Percentiles rank a stretch among this genome's conserved stretches.
These are phyloP conservation scores for Macrobrachium rosenbergii DNA, from an alignment of 1,140 invertebrate genomes.

Conservation along the genomic window DNA sequence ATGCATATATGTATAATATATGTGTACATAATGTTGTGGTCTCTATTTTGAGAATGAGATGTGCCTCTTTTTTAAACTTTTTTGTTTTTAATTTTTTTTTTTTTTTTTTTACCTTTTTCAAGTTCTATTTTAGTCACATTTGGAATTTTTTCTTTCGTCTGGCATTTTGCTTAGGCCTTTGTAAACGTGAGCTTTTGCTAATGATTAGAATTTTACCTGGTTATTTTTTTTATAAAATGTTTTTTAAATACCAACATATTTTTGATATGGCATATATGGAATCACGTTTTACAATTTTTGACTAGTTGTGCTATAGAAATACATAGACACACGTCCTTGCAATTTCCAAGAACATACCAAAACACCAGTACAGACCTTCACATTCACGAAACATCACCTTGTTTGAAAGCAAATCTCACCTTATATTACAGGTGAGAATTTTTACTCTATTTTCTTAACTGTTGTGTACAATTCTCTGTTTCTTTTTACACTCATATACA, in stretches of 20 bases:
- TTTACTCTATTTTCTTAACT: slow-evolving; percentile 37
- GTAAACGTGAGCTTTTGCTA: slow-evolving; percentile 46
- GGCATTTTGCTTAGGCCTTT: slow-evolving; percentile 47
- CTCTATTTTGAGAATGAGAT: slow-evolving; percentile 49
- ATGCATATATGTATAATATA: slow-evolving; percentile 54
- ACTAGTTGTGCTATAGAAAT: slow-evolving; percentile 42
- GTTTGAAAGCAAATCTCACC: slow-evolving; percentile 7
- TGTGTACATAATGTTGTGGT: slow-evolving; percentile 44
- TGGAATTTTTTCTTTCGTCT: slow-evolving; percentile 46
- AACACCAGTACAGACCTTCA: not conserved
- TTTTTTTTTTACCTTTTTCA: slow-evolving; percentile 19
- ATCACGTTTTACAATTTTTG: slow-evolving; percentile 49
- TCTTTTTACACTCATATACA: slow-evolving; percentile 46
- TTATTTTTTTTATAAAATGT: slow-evolving; percentile 44
- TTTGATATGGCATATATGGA: slow-evolving; percentile 51
- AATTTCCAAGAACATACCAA: not conserved
- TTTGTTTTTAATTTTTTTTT: slow-evolving; percentile 19
- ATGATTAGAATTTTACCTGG: slow-evolving; percentile 38
- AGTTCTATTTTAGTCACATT: slow-evolving; percentile 41
- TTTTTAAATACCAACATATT: slow-evolving; percentile 50
- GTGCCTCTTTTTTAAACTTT: slow-evolving; percentile 35
- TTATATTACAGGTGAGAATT: slow-evolving; percentile 24
- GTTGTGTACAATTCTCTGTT: slow-evolving; percentile 32
- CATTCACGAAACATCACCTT: not conserved
- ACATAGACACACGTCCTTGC: not conserved